Conservation (phyloP, 2,113 vertebrate genomes). For the Lophius piscatorius region DNA sequence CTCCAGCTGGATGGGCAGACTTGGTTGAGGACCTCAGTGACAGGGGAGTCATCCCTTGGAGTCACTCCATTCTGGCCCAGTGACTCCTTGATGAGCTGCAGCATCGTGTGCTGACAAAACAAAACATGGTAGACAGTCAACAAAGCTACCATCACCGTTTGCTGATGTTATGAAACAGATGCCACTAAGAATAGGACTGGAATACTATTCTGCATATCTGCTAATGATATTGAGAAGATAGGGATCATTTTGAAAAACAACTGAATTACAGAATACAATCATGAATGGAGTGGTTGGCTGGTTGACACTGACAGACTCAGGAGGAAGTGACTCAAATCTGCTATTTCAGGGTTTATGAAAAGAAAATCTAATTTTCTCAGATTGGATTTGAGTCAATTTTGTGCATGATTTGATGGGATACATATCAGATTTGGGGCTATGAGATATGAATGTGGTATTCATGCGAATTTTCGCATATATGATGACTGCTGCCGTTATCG, state of each 20-base stretch:
- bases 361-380: too few species aligned
- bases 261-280: not conserved
- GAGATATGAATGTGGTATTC: too few species aligned
- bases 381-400: too few species aligned
- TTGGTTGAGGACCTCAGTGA: conserved; percentile 96
- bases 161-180: conserved; percentile 1
- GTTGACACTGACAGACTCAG: not conserved
- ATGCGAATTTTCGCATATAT: too few species aligned
- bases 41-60: conserved; percentile 88
- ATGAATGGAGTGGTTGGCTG: too few species aligned
- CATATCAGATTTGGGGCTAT: too few species aligned
- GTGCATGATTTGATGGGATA: too few species aligned
- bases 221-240: not conserved
- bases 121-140: conserved; percentile 23
- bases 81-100: conserved; percentile 94
- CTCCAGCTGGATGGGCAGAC: conserved; percentile 98
- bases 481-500: too few species aligned
- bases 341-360: too few species aligned
- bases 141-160: conserved; percentile 10
- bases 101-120: conserved; percentile 88
- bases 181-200: not conserved
- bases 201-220: not conserved
- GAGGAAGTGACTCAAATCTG: too few species aligned
- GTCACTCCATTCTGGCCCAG: conserved; percentile 91
- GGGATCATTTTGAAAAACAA: not conserved